phyloP scores from a whole-genome alignment of 2,113 vertebrate genomes.

The Paradoxurus hermaphroditus region DNA sequence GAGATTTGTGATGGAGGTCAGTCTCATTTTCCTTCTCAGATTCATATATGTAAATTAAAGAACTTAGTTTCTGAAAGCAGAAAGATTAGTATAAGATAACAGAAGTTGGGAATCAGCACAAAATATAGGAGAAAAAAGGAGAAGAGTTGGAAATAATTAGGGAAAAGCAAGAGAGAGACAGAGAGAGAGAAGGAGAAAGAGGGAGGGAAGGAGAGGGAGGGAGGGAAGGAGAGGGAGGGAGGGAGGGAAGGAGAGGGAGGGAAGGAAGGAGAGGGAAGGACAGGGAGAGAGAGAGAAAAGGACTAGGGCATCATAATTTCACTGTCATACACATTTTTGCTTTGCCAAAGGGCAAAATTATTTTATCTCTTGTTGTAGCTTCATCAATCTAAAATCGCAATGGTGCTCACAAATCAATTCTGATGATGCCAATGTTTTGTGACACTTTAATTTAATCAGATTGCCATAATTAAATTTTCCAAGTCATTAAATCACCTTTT shows the following conservation, averaged over 20 bases:
- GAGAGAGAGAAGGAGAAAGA: no score
- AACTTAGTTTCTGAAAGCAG: not conserved
- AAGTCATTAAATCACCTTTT: constrained; percentile 63
- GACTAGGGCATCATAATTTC: not conserved
- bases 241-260: not conserved
- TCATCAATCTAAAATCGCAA: constrained; percentile 52
- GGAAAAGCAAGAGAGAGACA: not conserved
- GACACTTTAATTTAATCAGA: constrained; percentile 55
- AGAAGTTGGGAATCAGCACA: not conserved
- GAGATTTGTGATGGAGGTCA: not conserved
- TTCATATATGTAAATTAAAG: not conserved
- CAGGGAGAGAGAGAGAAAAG: no score
- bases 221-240: not conserved
- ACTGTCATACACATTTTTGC: not conserved
- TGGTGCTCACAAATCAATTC: constrained; percentile 51
- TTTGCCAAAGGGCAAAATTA: not conserved
- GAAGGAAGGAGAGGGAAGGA: no score
- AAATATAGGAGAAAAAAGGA: not conserved
- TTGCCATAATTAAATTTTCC: constrained; percentile 49
- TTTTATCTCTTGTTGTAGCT: not conserved
- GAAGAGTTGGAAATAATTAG: not conserved
- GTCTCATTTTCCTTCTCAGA: not conserved
- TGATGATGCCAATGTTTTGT: constrained; percentile 34
- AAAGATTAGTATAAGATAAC: not conserved
- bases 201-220: no score